Base-by-base conservation (phyloP, 2,797 vertebrate species). In the Hemibagrus guttatus region DNA sequence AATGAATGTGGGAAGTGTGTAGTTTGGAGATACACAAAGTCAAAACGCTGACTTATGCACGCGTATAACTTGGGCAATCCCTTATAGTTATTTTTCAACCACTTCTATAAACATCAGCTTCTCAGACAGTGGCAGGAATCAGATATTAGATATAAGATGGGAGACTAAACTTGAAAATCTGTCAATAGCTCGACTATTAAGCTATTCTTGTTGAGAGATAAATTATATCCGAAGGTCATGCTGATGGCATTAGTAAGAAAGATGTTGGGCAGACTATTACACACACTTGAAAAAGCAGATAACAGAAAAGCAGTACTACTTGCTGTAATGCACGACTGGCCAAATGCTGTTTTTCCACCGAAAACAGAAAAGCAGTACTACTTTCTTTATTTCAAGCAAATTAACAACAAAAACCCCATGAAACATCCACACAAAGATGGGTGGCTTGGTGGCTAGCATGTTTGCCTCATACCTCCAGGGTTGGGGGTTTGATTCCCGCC, bases 81-180 rank as follows among this genome's bases (percentile, higher is more conserved):
- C 42, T 56, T 71, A 31, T 64, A 63, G 71, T 54, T 84, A 80
- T 74, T 85, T 87, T 83, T 28, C 74, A 64, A 46, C 28, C 80
- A 72, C 78, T 46, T 78, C 56, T 71, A 49, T 28, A 68, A 52
- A 59, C 68, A 9, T 63, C 46, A 72, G 35, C 71, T 79, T 83
- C 28, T 21, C 14, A 28, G 35, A 59, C 59, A 21, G 26, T 49
- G 16, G 26, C 42, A 28, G n/a, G n/a, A 82, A 82, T 64, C 59
- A 52, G 61, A 80, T 63, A 78, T 58, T 23, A 58, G 49, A 56
- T 35, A 52, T 52, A 52, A 75, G 26, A 75, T 28, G 17, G 54
- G 54, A 79, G 28, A 58, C 19, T 35, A 58, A 58, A 23, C 23
- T 52, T 46, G 52, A 76, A 66, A 63, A 75, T 66, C 31, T 61